Conservation (phyloP, 2,797 vertebrate genomes). For the Gambelia wislizenii region DNA sequence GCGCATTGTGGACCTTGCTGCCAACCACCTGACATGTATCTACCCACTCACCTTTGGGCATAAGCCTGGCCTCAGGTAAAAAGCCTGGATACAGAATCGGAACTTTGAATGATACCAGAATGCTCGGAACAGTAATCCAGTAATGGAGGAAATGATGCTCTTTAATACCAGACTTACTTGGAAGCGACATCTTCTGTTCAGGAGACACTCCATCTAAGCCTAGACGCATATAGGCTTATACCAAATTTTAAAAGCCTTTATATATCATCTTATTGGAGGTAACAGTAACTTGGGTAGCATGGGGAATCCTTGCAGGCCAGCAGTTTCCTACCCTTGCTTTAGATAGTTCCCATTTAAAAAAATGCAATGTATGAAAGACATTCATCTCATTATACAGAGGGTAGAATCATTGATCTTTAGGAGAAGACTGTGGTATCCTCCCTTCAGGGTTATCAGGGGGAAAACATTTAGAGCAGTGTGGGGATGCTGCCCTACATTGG, state of each 20-base stretch:
- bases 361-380: not conserved
- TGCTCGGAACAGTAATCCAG: not conserved
- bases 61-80: slow-evolving; percentile 72
- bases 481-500: not conserved
- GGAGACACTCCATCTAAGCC: not conserved
- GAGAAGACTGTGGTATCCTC: not conserved
- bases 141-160: not conserved
- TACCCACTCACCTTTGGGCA: slow-evolving; percentile 73
- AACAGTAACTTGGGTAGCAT: no score
- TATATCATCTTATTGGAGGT: no score
- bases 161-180: not conserved
- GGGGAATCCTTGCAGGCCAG: no score
- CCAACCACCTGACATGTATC: slow-evolving; percentile 67
- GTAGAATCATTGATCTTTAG: not conserved
- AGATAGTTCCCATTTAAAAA: not conserved
- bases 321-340: not conserved
- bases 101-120: not conserved
- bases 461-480: not conserved
- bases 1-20: slow-evolving; percentile 71
- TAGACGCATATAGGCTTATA: not conserved
- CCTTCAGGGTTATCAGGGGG: not conserved
- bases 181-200: not conserved
- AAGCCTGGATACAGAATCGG: no score
- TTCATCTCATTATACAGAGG: not conserved
- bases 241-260: no score